Percentiles rank a stretch among this genome's conserved stretches.
These are phyloP conservation scores for Chelonus formosanus DNA, from an alignment of 2,888 invertebrate species.

Conservation along the genomic window DNA sequence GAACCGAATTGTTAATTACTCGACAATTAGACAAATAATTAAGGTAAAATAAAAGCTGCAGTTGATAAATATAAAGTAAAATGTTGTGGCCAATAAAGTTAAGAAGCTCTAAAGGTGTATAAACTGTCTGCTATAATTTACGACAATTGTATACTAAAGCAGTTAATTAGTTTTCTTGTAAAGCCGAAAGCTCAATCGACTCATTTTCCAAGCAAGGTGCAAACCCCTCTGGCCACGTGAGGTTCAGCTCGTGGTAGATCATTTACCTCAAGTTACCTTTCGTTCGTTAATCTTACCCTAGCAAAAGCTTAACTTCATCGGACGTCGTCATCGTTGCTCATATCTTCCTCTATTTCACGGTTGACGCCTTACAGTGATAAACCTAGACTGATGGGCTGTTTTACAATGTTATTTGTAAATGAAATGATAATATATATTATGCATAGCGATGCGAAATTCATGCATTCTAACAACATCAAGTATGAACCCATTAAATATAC, in stretches of 20 bases:
- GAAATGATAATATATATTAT: too few relatives aligned
- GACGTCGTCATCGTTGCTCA: constrained; percentile 26
- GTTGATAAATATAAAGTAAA: too few relatives aligned
- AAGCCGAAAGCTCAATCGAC: constrained; percentile 28
- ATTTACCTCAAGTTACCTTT: constrained; percentile 8
- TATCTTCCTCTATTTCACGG: constrained; percentile 32
- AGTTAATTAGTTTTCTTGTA: constrained; percentile 32
- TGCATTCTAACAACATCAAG: too few relatives aligned
- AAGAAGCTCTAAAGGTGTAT: neutral
- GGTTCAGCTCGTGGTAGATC: constrained; percentile 14
- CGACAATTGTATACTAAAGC: constrained; percentile 14
- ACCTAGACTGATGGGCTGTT: too few relatives aligned
- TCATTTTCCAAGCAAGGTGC: constrained; percentile 10
- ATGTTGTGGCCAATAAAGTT: too few relatives aligned
- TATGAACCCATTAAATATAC: too few relatives aligned
- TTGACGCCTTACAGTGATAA: too few relatives aligned
- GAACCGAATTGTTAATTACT: too few relatives aligned
- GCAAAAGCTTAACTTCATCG: constrained; percentile 52
- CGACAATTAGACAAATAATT: too few relatives aligned
- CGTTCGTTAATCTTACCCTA: constrained; percentile 54
- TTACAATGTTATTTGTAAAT: too few relatives aligned
- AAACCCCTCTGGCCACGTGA: constrained; percentile 15
- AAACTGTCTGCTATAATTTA: neutral
- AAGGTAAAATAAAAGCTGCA: too few relatives aligned
- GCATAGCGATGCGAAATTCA: too few relatives aligned